A percentile compares a stretch with the other conserved stretches of the same genome.
phyloP scores from a whole-genome alignment of 2,113 vertebrate genomes.

The Embiotoca jacksoni region DNA sequence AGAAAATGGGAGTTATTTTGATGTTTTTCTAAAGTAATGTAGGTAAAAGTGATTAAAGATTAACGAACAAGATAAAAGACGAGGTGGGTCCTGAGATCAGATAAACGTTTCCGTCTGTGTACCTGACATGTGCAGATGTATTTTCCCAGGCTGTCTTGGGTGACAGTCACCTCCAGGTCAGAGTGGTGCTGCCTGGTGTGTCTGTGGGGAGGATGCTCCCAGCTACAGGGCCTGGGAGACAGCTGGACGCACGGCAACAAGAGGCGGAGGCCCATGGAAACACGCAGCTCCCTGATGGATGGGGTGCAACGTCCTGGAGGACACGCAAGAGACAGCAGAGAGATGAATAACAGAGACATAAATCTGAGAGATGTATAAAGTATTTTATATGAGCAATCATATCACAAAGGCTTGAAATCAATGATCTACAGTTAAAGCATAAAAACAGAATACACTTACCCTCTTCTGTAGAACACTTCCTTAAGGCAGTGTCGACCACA shows the following conservation, averaged over 20 bases:
- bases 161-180: constrained; percentile 86
- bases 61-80: not conserved
- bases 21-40: not conserved
- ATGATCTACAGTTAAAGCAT: accelerated
- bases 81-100: not conserved
- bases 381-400: too few species aligned
- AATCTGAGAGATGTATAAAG: too few species aligned
- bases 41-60: too few species aligned
- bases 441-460: constrained; percentile 57
- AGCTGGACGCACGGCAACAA: constrained; percentile 84
- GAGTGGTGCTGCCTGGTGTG: constrained; percentile 78
- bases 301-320: constrained; percentile 68
- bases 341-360: not conserved
- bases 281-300: constrained; percentile 58
- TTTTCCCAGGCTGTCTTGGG: constrained; percentile 79
- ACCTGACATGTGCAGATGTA: constrained; percentile 88
- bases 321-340: not conserved
- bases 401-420: not conserved
- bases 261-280: constrained; percentile 73
- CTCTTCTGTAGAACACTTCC: constrained; percentile 66
- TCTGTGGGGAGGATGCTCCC: constrained; percentile 82
- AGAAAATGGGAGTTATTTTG: not conserved
- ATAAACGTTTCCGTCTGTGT: not conserved
- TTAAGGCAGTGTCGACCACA: constrained; percentile 68
- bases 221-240: constrained; percentile 86